Conservation (phyloP, 2,888 invertebrate species). For the Selenia dentaria region DNA sequence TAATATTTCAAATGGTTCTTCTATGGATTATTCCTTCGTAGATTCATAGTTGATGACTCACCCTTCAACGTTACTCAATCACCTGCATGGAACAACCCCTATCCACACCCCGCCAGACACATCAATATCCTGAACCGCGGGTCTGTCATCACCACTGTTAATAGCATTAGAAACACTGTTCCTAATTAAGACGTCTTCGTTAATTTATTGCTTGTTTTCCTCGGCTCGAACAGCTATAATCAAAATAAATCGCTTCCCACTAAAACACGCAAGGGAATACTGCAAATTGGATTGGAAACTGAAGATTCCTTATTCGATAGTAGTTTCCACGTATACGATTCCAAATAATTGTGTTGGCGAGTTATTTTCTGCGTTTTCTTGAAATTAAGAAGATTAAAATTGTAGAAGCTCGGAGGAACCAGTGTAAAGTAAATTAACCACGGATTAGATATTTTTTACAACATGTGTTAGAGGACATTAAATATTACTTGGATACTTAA, state of each 20-base stretch:
- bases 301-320: conserved; percentile 57
- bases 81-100: conserved; percentile 44
- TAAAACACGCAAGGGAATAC: conserved; percentile 76
- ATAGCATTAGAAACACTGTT: conserved; percentile 75
- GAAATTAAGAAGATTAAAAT: conserved; percentile 28
- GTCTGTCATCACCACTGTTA: conserved; percentile 74
- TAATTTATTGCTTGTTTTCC: conserved; percentile 80
- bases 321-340: conserved; percentile 39
- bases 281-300: conserved; percentile 72
- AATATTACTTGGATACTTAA: too few relatives aligned
- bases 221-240: conserved; percentile 68
- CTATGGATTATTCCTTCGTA: conserved; percentile 5
- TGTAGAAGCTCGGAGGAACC: conserved; percentile 14
- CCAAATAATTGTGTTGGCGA: conserved; percentile 37
- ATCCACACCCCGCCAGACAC: conserved; percentile 55
- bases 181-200: conserved; percentile 78
- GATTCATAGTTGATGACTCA: not conserved
- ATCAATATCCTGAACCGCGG: conserved; percentile 66
- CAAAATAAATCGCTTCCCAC: conserved; percentile 76
- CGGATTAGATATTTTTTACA: conserved; percentile 6
- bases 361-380: conserved; percentile 33
- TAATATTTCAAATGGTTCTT: too few relatives aligned
- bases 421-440: conserved; percentile 9
- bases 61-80: conserved; percentile 2
- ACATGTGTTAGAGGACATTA: too few relatives aligned